Conservation (phyloP, 2,113 vertebrate genomes). For the Salvelinus alpinus region DNA sequence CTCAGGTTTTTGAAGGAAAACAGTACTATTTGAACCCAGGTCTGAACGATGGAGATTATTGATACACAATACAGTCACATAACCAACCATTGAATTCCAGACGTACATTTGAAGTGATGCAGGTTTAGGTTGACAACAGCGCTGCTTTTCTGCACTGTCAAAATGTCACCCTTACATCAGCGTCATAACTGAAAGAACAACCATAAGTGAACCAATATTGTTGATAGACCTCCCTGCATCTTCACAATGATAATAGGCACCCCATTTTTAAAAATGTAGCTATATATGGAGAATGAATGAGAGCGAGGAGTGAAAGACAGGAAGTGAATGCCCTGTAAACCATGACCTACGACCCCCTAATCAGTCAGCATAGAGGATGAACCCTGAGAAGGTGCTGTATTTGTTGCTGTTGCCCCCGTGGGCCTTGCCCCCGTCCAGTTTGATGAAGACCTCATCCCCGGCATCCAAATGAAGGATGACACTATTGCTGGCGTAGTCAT, state of each 20-base stretch:
- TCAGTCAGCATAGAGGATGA: conserved; percentile 97
- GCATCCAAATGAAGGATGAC: conserved; percentile 95
- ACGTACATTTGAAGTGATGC: conserved; percentile 46
- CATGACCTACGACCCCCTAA: conserved; percentile 40
- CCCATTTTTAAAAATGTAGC: conserved; percentile 35
- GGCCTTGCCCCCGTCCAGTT: conserved; percentile 95
- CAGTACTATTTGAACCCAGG: background rate
- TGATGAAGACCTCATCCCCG: conserved; percentile 94
- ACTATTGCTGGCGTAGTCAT: conserved; percentile 97
- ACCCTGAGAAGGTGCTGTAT: conserved; percentile 98
- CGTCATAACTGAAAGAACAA: background rate
- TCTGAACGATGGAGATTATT: conserved; percentile 1
- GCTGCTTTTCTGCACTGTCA: conserved; percentile 44
- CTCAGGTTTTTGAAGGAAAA: too few relatives aligned
- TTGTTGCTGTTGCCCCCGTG: conserved; percentile 98
- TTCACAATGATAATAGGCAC: conserved; percentile 50
- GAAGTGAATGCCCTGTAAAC: conserved; percentile 34
- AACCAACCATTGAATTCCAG: conserved; percentile 37
- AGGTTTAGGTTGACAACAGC: conserved; percentile 42
- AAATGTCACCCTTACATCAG: conserved; percentile 22
- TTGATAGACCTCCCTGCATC: conserved; percentile 20
- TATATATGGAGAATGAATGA: conserved; percentile 37
- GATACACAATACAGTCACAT: conserved; percentile 30
- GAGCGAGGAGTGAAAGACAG: conserved; percentile 35
- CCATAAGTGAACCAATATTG: conserved; percentile 23